Conservation (phyloP, 2,113 vertebrate species). For the Coptodon rendalli region DNA sequence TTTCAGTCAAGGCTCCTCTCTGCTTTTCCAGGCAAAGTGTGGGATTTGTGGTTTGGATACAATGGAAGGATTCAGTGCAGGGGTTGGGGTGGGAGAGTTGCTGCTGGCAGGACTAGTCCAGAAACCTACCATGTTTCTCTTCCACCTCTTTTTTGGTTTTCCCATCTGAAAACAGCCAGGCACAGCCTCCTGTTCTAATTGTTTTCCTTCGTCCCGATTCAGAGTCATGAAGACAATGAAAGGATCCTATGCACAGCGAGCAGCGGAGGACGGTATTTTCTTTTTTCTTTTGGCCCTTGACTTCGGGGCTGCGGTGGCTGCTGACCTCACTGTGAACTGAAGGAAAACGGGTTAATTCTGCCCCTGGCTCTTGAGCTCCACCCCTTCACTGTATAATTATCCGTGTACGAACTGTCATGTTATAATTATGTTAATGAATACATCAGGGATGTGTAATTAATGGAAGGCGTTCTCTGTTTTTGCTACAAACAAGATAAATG, state of each 20-base stretch:
- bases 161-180: conserved; percentile 33
- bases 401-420: conserved; percentile 18
- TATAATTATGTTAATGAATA: conserved; percentile 54
- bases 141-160: conserved; percentile 23
- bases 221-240: conserved; percentile 36
- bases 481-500: conserved; percentile 6
- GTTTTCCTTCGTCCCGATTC: conserved; percentile 53
- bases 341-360: conserved; percentile 46
- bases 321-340: conserved; percentile 64
- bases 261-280: conserved; percentile 1
- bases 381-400: conserved; percentile 37
- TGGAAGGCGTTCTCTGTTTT: conserved; percentile 21
- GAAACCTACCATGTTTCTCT: conserved; percentile 41
- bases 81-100: conserved; percentile 27
- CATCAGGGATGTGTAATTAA: conserved; percentile 34
- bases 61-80: conserved; percentile 60
- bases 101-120: conserved; percentile 12
- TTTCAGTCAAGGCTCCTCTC: conserved; percentile 52
- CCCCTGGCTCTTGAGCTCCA: conserved; percentile 28
- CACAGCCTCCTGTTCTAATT: conserved; percentile 32
- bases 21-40: conserved; percentile 58
- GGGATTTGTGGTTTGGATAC: conserved; percentile 60
- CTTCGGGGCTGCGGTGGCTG: conserved; percentile 32
- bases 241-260: conserved; percentile 28
- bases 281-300: conserved; percentile 12